Base-by-base conservation (phyloP, 2,797 vertebrate species). In the Myioborus miniatus region DNA sequence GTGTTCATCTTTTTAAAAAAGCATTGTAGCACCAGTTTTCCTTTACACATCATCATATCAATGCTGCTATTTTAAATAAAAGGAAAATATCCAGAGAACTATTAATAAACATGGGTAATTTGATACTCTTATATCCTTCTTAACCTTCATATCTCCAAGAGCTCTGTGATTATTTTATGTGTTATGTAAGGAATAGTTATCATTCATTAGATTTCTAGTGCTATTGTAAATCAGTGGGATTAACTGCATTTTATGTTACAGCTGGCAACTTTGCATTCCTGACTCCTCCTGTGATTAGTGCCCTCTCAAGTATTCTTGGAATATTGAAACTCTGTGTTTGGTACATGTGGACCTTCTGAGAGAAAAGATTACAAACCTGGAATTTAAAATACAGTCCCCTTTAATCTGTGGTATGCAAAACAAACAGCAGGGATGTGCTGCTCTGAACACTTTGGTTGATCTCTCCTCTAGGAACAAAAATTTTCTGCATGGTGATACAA, bases 241-340 rank as follows among this genome's bases (percentile, higher is more conserved):
- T 96, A 97, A 97, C 94, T 87, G 69, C 53, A 91, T 96, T 97
- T 95, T 94, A n/a, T 86, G 65, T 87, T 93, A 93, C 90, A 91
- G 89, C 95, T 96, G 90, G 81, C 27, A 26, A 69, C 71, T 96
- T 95, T 79, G 56, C 78, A 87, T 89, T 94, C 83, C 79, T 71
- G 63, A 34, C 59, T 95, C 55, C 78, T 94, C 75, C 90, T 79
- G 82, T 83, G 91, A 91, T 93, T 43, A 96, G 85, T 69, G 55
- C 20, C 80, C 47, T 86, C 71, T 92, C 84, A 93, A 92, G 86
- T 76, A 87, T 89, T 87, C 83, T 55, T 93, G 62, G 68, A 68
- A 86, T 87, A 95, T 55, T 89, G 91, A 93, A 95, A 90, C 72
- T 74, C 60, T 53, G 52, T 37, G 22, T 81, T 91, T 84, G 16